phyloP scores from a whole-genome alignment of 2,797 vertebrate genomes.

The Ispidina lecontei region DNA sequence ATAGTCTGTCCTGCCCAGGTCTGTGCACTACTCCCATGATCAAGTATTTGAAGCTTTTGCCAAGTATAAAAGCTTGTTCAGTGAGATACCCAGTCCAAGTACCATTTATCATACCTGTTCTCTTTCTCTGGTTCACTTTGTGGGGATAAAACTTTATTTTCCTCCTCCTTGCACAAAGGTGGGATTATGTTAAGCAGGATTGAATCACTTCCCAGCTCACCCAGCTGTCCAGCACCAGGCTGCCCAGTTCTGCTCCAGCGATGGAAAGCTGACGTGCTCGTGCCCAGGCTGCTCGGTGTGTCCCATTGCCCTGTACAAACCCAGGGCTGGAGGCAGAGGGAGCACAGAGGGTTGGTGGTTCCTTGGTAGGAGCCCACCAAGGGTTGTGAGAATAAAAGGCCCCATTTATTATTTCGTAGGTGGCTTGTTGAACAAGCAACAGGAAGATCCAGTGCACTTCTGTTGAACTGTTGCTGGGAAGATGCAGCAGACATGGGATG shows the following conservation, averaged over 20 bases:
- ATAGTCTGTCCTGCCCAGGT: neutral
- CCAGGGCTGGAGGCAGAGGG: neutral
- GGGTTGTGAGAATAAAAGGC: neutral
- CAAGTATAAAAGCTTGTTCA: neutral
- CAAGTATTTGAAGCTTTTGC: neutral
- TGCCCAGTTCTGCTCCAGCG: rapidly evolving
- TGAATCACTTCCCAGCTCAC: neutral
- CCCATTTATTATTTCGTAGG: neutral
- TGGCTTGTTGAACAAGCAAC: neutral
- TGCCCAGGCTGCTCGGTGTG: rapidly evolving
- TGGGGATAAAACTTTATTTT: neutral
- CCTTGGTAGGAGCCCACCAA: neutral
- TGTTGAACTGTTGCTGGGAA: neutral
- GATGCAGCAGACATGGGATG: neutral
- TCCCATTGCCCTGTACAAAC: neutral
- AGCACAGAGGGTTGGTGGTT: neutral
- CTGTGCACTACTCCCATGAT: neutral
- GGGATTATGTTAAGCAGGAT: neutral
- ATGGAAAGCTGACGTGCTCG: rapidly evolving
- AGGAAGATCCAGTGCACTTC: neutral
- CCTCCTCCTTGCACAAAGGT: neutral
- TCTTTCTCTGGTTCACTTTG: neutral
- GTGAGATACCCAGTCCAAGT: neutral
- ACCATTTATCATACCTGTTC: neutral
- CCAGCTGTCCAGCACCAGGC: neutral